A percentile compares a stretch with the other conserved stretches of the same genome.
Evolutionary conservation across 1,140 invertebrate genomes (phyloP).

Genomic region (Centruroides vittatus): DNA sequence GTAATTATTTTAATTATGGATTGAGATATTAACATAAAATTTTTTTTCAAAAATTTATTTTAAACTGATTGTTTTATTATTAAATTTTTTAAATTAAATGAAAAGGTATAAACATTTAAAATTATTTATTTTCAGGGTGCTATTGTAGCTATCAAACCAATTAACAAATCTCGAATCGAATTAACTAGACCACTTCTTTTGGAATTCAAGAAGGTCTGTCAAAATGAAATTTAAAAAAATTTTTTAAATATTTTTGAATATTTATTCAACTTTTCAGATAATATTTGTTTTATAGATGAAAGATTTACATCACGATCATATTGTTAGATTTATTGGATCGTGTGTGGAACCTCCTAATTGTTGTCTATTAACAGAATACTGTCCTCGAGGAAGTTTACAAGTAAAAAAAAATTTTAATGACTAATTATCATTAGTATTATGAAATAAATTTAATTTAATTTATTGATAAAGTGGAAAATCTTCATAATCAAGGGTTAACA

Average conservation of each 20-base stretch:
- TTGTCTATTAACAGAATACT: constrained; percentile 83
- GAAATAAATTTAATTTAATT: too few relatives aligned
- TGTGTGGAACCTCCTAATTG: constrained; percentile 74
- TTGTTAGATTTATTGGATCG: constrained; percentile 93
- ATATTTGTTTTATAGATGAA: constrained; percentile 38
- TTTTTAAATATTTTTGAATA: neutral
- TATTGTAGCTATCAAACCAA: constrained; percentile 79
- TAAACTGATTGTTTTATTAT: too few relatives aligned
- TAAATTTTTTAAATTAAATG: too few relatives aligned
- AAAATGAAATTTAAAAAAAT: too few relatives aligned
- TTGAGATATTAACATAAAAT: too few relatives aligned
- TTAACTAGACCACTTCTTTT: constrained; percentile 68
- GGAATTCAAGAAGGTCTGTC: constrained; percentile 66
- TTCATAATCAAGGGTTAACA: too few relatives aligned
- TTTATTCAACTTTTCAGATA: neutral
- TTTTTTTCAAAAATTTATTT: too few relatives aligned
- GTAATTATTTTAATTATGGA: too few relatives aligned
- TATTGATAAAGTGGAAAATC: too few relatives aligned
- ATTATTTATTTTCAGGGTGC: constrained; percentile 34
- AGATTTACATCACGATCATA: constrained; percentile 82
- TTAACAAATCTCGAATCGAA: constrained; percentile 56
- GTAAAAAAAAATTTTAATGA: too few relatives aligned
- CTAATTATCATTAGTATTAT: too few relatives aligned
- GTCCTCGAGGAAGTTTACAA: constrained; percentile 88
- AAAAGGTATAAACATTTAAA: too few relatives aligned